A percentile compares a stretch with the other conserved stretches of the same genome.
Evolutionary conservation across 2,797 vertebrate species (phyloP).

Genomic region (Manis crassicaudata): DNA sequence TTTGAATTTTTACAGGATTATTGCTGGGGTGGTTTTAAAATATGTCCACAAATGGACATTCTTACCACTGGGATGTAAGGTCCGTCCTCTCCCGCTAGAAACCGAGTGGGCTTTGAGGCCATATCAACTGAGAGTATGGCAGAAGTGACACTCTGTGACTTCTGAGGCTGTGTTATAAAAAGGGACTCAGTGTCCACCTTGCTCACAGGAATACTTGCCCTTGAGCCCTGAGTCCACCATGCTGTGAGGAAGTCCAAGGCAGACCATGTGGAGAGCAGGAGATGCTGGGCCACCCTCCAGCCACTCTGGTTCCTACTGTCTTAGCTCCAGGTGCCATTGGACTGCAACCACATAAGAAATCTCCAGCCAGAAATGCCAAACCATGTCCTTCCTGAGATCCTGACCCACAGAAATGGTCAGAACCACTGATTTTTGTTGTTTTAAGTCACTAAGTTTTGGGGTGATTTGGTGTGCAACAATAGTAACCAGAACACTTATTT

Average conservation of each 20-base stretch:
- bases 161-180: too few species aligned
- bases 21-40: not conserved
- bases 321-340: fast-evolving
- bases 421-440: not conserved
- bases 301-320: not conserved
- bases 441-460: not conserved
- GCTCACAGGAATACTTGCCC: not conserved
- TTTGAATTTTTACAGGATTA: not conserved
- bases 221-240: not conserved
- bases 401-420: not conserved
- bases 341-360: not conserved
- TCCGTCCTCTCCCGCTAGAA: not conserved
- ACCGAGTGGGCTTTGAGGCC: not conserved
- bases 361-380: not conserved
- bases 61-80: not conserved
- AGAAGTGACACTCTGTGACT: not conserved
- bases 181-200: not conserved
- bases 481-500: not conserved
- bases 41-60: not conserved
- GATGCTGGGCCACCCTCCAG: too few species aligned
- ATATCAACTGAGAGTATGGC: not conserved
- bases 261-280: not conserved
- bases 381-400: not conserved
- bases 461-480: not conserved
- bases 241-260: not conserved